Conservation (phyloP, 1,140 invertebrate genomes). For the Scaptomyza hsui region DNA sequence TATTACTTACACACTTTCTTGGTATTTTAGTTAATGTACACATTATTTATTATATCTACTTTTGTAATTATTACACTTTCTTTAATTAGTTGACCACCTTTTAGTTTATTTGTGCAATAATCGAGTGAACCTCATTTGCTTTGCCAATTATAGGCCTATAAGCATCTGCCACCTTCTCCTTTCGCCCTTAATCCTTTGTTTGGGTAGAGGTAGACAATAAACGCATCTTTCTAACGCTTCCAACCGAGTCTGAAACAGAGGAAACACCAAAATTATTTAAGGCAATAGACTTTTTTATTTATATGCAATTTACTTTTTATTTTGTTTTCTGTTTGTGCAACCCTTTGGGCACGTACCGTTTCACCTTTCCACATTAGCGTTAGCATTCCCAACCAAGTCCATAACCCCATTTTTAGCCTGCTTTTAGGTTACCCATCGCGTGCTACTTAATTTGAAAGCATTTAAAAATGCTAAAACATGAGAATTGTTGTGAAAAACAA, state of each 20-base stretch:
- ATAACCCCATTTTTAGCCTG: background rate
- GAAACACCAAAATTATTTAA: conserved; percentile 11
- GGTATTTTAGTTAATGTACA: too few relatives aligned
- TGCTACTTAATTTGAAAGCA: conserved; percentile 75
- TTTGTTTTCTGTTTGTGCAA: conserved; percentile 54
- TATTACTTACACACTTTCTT: too few relatives aligned
- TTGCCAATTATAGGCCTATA: conserved; percentile 19
- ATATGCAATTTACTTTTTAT: conserved; percentile 68
- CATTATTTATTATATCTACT: too few relatives aligned
- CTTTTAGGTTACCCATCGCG: conserved; percentile 14
- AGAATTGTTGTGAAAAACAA: conserved; percentile 42
- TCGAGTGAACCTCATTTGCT: background rate
- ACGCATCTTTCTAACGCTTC: conserved; percentile 1
- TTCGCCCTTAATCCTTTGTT: background rate
- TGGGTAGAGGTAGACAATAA: conserved; percentile 34
- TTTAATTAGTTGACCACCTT: too few relatives aligned
- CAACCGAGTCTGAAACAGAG: background rate
- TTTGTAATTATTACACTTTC: too few relatives aligned
- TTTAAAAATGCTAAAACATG: conserved; percentile 83
- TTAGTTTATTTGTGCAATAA: background rate
- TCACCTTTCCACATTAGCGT: conserved; percentile 18
- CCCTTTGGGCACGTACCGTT: conserved; percentile 43
- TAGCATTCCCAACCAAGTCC: background rate
- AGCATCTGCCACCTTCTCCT: conserved; percentile 1
- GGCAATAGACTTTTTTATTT: conserved; percentile 71